Evolutionary conservation across 2,888 invertebrate species (phyloP).

Genomic region (Busseola fusca): DNA sequence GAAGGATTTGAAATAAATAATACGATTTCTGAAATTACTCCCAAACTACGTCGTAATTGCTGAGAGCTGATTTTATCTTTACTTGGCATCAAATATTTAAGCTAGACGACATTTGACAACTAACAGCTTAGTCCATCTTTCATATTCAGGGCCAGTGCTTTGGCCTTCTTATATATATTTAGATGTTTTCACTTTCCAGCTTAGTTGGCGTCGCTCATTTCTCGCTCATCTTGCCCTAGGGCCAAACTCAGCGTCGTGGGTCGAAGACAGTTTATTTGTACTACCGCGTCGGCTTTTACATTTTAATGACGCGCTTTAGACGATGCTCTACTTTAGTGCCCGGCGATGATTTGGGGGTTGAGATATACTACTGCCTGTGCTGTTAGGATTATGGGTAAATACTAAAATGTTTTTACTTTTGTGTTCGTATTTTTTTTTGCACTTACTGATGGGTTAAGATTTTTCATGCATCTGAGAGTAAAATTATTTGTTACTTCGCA

Average conservation of each 20-base stretch:
- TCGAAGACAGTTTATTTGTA: slow-evolving; percentile 74
- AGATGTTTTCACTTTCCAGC: neutral
- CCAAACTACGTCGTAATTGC: neutral
- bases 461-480: neutral
- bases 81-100: neutral
- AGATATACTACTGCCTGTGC: slow-evolving; percentile 28
- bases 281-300: slow-evolving; percentile 75
- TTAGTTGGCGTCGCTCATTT: slow-evolving; percentile 10
- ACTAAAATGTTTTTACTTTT: neutral
- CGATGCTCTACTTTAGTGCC: slow-evolving; percentile 60
- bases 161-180: neutral
- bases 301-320: slow-evolving; percentile 75
- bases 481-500: too few relatives aligned
- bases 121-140: neutral
- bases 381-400: neutral
- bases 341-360: slow-evolving; percentile 58
- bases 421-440: neutral
- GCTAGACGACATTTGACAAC: too few relatives aligned
- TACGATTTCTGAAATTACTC: neutral
- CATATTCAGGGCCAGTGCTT: neutral
- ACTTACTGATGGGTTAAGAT: neutral
- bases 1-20: neutral
- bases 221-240: slow-evolving; percentile 32
- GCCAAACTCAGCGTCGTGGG: slow-evolving; percentile 20
- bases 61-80: neutral